Base-by-base conservation (phyloP, 2,113 vertebrate genomes). In the Gadus chalcogrammus region DNA sequence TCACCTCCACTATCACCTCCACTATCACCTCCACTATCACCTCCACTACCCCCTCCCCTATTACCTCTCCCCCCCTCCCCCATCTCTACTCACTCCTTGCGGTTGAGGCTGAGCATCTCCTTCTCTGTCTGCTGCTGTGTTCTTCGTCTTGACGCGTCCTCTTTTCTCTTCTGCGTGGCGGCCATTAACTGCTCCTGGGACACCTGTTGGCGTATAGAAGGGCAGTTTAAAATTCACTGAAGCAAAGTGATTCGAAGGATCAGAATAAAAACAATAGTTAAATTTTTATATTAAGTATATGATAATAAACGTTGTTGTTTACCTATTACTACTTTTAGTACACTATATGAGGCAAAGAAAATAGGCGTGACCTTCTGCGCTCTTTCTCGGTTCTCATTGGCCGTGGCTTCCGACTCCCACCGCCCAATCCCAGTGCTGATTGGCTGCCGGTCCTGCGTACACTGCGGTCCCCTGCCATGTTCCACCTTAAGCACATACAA, bases 61-160 rank as follows among this genome's bases (percentile, higher is more conserved):
- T 22, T 1, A 48, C 11, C 42, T 48, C 5, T 4, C 7, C 53
- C 20, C 20, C n/a, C 5, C 5, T 11, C 53, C 20, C n/a, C 20
- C 20, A 17, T 1, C 13, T 61, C 62, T 20, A 79, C 93, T 90
- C 82, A 95, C 94, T 90, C 87, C 56, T 65, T 82, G 55, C 71
- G 82, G 27, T 87, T 91, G 75, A 79, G 84, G 69, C 87, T 76
- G 22, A 95, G 71, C 84, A 92, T 90, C 7, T 93, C 88, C 7
- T 76, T 63, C 52, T 93, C 93, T 11, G 67, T 82, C 71, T 86
- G 86, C 75, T 92, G 88, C 27, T 93, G 87, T 1, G 77, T 24
- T 27, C 90, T 72, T 3, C 85, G 85, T 7, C 80, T 84, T 27
- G 91, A 75, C 38, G 92, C 79, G 24, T 70, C 70, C 1, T 80